Conservation (phyloP, 2,888 invertebrate genomes). For the Eupithecia centaureata region DNA sequence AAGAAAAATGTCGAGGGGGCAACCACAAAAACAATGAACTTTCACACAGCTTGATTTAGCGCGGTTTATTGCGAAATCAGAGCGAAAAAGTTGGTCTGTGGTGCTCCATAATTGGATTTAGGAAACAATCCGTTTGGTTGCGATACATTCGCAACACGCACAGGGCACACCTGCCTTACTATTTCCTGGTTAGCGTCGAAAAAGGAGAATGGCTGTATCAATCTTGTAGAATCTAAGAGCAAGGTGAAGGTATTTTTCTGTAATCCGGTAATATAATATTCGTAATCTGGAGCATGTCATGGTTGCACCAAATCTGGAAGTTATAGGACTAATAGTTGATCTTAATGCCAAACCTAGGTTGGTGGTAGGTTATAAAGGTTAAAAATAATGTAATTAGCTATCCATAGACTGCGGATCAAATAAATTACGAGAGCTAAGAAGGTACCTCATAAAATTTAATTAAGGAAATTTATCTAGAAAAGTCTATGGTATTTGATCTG, state of each 20-base stretch:
- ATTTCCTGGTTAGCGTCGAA: conserved; percentile 45
- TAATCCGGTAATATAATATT: conserved; percentile 5
- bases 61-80: conserved; percentile 73
- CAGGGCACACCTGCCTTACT: conserved; percentile 41
- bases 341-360: neutral
- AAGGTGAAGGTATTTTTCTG: conserved; percentile 12
- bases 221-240: conserved; percentile 32
- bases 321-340: neutral
- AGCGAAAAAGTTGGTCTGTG: conserved; percentile 67
- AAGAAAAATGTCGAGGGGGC: conserved; percentile 38
- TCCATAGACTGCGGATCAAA: too few relatives aligned
- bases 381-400: neutral
- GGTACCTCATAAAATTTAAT: too few relatives aligned
- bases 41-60: conserved; percentile 76
- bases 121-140: conserved; percentile 75
- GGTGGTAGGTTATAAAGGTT: neutral
- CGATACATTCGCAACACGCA: conserved; percentile 69
- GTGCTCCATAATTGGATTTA: conserved; percentile 76
- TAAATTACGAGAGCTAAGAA: too few relatives aligned
- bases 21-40: conserved; percentile 79
- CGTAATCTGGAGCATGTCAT: conserved; percentile 1
- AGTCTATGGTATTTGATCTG: too few relatives aligned
- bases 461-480: too few relatives aligned
- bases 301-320: neutral
- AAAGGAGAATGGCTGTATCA: conserved; percentile 33